Evolutionary conservation across 1,140 invertebrate genomes (phyloP).

Genomic region (Muscidifurax raptorellus): DNA sequence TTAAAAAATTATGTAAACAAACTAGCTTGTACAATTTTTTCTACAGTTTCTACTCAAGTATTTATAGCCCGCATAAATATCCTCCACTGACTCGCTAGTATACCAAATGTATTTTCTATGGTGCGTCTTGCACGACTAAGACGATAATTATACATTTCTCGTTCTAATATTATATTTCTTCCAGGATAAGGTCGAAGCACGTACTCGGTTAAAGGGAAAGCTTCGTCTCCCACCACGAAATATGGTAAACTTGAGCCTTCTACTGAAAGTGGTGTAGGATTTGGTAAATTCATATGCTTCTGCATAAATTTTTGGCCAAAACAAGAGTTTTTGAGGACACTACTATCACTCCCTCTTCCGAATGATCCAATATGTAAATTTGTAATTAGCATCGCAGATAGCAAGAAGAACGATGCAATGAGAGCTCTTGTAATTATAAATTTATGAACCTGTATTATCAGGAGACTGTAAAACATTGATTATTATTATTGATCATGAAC

Average conservation of each 20-base stretch:
- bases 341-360: slow-evolving; percentile 21
- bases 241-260: slow-evolving; percentile 57
- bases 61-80: slow-evolving; percentile 60
- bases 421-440: too few relatives aligned
- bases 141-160: slow-evolving; percentile 69
- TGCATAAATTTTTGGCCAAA: slow-evolving; percentile 59
- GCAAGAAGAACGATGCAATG: too few relatives aligned
- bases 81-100: slow-evolving; percentile 69
- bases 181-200: slow-evolving; percentile 68
- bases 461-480: too few relatives aligned
- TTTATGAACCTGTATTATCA: too few relatives aligned
- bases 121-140: slow-evolving; percentile 67
- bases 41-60: not conserved
- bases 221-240: slow-evolving; percentile 67
- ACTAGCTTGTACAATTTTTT: slow-evolving; percentile 49
- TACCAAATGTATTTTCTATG: slow-evolving; percentile 72
- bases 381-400: not conserved
- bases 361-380: slow-evolving; percentile 9
- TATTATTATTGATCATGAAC: too few relatives aligned
- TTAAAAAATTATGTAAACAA: slow-evolving; percentile 44
- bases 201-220: slow-evolving; percentile 64
- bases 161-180: slow-evolving; percentile 56
- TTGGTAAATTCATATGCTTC: slow-evolving; percentile 58
- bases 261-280: slow-evolving; percentile 53
- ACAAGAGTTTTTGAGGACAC: slow-evolving; percentile 53